These are phyloP conservation scores for Sebastes oblongus DNA, from an alignment of 2,797 vertebrate genomes.

Conservation along the genomic window DNA sequence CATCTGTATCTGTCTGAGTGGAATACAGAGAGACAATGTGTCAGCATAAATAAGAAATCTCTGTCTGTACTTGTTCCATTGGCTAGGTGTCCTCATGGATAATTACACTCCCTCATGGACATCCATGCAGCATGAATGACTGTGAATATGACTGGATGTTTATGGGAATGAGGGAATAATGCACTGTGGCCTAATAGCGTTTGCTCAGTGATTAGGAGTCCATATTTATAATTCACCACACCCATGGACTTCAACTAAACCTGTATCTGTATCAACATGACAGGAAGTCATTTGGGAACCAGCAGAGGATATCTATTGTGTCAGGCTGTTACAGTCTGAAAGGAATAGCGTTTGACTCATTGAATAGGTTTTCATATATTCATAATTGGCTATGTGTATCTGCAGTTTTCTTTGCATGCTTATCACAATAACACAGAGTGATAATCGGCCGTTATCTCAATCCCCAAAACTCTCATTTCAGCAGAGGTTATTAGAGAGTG, in stretches of 20 bases:
- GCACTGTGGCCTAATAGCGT: slow-evolving; percentile 28
- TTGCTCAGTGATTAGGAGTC: slow-evolving; percentile 55
- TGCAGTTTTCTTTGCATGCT: slow-evolving; percentile 71
- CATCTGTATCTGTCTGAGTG: slow-evolving; percentile 2
- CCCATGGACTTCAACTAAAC: slow-evolving; percentile 53
- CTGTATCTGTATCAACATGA: slow-evolving; percentile 71
- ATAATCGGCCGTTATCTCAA: slow-evolving; percentile 79
- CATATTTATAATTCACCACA: slow-evolving; percentile 59
- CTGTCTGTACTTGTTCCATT: not conserved
- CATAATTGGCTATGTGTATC: slow-evolving; percentile 71
- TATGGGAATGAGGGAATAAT: slow-evolving; percentile 46
- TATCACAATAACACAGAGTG: slow-evolving; percentile 75
- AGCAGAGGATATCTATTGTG: slow-evolving; percentile 73
- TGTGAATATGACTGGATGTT: slow-evolving; percentile 34
- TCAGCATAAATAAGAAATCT: not conserved
- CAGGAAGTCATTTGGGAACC: slow-evolving; percentile 75
- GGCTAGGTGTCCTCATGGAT: slow-evolving; percentile 18
- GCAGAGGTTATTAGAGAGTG: slow-evolving; percentile 74
- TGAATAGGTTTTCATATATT: slow-evolving; percentile 77
- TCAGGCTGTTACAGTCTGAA: slow-evolving; percentile 61
- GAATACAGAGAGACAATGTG: not conserved
- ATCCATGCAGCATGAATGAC: slow-evolving; percentile 13
- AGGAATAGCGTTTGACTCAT: slow-evolving; percentile 62
- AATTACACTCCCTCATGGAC: slow-evolving; percentile 23
- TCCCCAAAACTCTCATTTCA: slow-evolving; percentile 76